Conservation (phyloP, 2,113 vertebrate species). For the Rynchops niger region DNA sequence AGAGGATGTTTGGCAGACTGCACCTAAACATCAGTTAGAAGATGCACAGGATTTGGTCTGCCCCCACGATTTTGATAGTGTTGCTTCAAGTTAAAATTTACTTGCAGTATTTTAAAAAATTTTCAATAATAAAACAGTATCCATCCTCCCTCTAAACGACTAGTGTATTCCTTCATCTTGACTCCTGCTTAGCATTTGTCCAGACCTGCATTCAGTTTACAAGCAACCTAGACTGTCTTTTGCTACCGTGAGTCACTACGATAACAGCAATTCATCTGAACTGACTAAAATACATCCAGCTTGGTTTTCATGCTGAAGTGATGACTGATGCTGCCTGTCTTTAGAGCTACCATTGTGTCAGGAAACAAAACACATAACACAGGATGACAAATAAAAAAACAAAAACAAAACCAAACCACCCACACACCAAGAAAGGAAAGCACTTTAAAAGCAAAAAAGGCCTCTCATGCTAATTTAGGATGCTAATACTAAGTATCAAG, state of each 20-base stretch:
- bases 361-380: background rate
- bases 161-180: background rate
- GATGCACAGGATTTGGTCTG: background rate
- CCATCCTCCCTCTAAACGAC: background rate
- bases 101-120: background rate
- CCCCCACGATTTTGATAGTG: background rate
- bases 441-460: background rate
- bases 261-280: background rate
- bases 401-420: too few relatives aligned
- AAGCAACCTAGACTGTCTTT: background rate
- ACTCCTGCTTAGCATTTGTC: background rate
- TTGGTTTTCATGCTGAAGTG: background rate
- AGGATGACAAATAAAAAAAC: background rate
- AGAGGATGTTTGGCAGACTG: background rate
- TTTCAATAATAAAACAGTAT: background rate
- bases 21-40: background rate
- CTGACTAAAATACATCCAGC: background rate
- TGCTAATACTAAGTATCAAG: background rate
- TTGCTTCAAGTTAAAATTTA: background rate
- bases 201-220: background rate
- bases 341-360: background rate
- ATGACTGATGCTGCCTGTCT: background rate
- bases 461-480: too few relatives aligned
- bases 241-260: background rate
- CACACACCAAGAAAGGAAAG: fast-evolving